Conservation (phyloP, 2,797 vertebrate species). For the Phrynocephalus guinanensis region DNA sequence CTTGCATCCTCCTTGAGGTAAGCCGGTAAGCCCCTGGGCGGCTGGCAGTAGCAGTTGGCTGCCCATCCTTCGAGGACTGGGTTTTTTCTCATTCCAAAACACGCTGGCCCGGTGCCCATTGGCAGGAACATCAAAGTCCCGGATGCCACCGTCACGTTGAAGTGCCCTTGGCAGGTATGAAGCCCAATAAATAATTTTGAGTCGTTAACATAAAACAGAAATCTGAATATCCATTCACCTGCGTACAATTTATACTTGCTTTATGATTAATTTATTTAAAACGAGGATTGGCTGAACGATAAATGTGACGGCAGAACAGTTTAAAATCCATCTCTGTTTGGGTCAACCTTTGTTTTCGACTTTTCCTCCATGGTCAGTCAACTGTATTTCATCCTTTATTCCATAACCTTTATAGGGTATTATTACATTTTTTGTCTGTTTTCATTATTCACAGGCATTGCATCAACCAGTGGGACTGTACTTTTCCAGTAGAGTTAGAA, state of each 20-base stretch:
- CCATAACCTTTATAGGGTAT: neutral
- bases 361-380: neutral
- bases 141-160: constrained; percentile 30
- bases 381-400: neutral
- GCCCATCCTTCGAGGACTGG: constrained; percentile 23
- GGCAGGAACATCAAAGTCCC: constrained; percentile 34
- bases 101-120: constrained; percentile 15
- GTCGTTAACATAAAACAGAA: constrained; percentile 28
- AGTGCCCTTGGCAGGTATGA: constrained; percentile 23
- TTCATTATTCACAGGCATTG: too few species aligned
- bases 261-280: neutral
- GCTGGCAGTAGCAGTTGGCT: constrained; percentile 12
- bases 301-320: neutral
- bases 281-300: neutral
- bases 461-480: too few species aligned
- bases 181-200: constrained; percentile 31
- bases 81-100: constrained; percentile 11
- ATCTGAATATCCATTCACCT: constrained; percentile 33
- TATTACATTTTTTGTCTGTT: neutral
- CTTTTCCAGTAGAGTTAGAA: too few species aligned
- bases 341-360: too few species aligned
- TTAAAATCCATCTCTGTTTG: neutral
- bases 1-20: neutral
- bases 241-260: neutral
- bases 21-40: constrained; percentile 14